Evolutionary conservation across 1,140 invertebrate genomes (phyloP), one percentile per base, ranked within the genome.

Genomic region (Ostrea edulis): DNA sequence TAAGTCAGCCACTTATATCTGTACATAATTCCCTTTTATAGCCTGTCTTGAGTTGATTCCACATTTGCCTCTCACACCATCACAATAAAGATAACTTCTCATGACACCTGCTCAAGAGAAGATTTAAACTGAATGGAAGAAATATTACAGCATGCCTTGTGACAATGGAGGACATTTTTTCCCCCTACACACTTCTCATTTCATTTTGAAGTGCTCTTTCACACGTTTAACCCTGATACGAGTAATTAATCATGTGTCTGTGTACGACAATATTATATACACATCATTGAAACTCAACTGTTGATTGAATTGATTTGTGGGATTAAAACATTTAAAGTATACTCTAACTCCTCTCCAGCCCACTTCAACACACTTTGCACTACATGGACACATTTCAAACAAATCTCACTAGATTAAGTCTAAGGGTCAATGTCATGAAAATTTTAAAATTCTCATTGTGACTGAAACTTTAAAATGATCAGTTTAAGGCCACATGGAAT

Each of bases 21-120:
- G 29, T 77, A 29, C 68, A 77, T 77, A 77, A 77, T 77, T 77
- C 68, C 68, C 22, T 29, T 77, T 77, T 77, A 77, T 77, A 25
- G 68, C 68, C 25, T 77, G 11, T 29, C 25, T 3, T 29, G 29
- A 9, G 35, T 5, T 77, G 68, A 77, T 77, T 77, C 29, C 25
- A 25, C 14, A 77, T 29, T 77, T 35, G 25, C 68, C 68, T 25
- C 22, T 77, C 29, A 35, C 68, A 77, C 25, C 22, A 77, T 77
- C 22, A 77, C 29, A 77, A 77, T 22, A 62, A 77, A 17, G 29
- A 77, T 44, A 77, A 35, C 68, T 77, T 8, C 29, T 25, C 11
- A 29, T 35, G 68, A 77, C 68, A 77, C 68, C 68, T 77, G 68
- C 25, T 29, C 11, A 77, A 77, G 68, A 77, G 22, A 77, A 77